Base-by-base conservation (phyloP, 2,797 vertebrate genomes). In the Eulemur coronatus region DNA sequence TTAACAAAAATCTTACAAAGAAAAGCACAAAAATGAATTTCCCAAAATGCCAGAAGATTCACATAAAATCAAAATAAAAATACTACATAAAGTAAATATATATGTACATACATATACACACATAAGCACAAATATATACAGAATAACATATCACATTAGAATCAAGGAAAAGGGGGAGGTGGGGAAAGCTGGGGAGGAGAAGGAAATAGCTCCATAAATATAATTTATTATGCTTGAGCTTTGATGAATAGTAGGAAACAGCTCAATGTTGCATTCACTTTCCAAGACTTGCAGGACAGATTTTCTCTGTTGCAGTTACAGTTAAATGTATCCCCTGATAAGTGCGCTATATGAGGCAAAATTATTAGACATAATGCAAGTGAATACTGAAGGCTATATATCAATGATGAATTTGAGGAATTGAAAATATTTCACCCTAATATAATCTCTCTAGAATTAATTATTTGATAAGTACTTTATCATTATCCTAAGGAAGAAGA, bases 351-450 rank as follows among this genome's bases (percentile, higher is more conserved):
- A 52, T 86, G n/a, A 9, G 75, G 24, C 15, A 69, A 73, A 95
- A 57, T 65, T 84, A 55, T 12, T 18, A 81, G 26, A 69, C 63
- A 43, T 7, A 26, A 75, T 80, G 52, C 8, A 85, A 93, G 22
- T 79, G 43, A 91, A 79, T 12, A 89, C 4, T 69, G 35, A 70
- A 87, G 8, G 18, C 11, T 90, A 33, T 80, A 26, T 84, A 59
- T 84, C 33, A 18, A 38, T 43, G 57, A 92, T 67, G 33, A 84
- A 14, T 67, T 65, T 86, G 69, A 88, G 18, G 30, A 92, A n/a
- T 48, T 87, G 30, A 87, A 95, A 69, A 61, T 88, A 70, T 81
- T 89, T 92, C 90, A 84, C 12, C 24, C 65, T 81, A 75, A 70
- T 57, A 87, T 65, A 63, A 2, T 81, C 28, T 86, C 28, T 84